Conservation (phyloP, 2,888 invertebrate species). For the Troides helena region DNA sequence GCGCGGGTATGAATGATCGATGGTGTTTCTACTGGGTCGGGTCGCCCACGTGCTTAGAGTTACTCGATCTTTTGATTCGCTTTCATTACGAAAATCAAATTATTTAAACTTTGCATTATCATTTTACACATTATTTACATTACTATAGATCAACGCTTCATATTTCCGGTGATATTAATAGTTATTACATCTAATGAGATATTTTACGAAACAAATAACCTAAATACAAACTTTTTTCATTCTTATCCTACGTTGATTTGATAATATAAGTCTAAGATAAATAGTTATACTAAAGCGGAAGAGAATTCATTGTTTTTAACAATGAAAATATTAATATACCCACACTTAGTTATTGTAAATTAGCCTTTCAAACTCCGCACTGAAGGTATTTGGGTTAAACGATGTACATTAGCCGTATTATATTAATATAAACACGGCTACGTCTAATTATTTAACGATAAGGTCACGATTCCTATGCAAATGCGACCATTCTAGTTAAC, state of each 20-base stretch:
- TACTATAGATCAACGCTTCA: no score
- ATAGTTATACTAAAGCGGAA: no score
- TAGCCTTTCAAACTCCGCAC: slow-evolving; percentile 18
- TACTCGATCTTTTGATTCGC: slow-evolving; percentile 2
- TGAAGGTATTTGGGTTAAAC: slow-evolving; percentile 25
- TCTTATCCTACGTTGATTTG: no score
- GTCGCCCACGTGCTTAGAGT: slow-evolving; percentile 26
- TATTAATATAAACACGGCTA: slow-evolving; percentile 28
- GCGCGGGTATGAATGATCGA: slow-evolving; percentile 25
- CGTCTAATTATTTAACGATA: slow-evolving; percentile 29
- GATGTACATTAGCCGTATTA: slow-evolving; percentile 26
- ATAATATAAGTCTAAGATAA: no score
- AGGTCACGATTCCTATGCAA: slow-evolving; percentile 29
- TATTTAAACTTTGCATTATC: background rate
- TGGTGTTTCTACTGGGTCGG: slow-evolving; percentile 26
- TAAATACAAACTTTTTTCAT: no score
- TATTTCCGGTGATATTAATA: no score
- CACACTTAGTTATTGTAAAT: slow-evolving; percentile 26
- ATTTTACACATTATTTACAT: background rate
- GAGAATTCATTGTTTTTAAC: no score
- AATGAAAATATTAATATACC: slow-evolving; percentile 10
- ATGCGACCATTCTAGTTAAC: slow-evolving; percentile 19
- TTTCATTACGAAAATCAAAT: background rate
- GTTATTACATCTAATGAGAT: no score
- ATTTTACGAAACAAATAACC: no score